Percentiles rank a stretch among this genome's conserved stretches.
phyloP scores from a whole-genome alignment of 2,888 invertebrate genomes.

The Ophion costatus region DNA sequence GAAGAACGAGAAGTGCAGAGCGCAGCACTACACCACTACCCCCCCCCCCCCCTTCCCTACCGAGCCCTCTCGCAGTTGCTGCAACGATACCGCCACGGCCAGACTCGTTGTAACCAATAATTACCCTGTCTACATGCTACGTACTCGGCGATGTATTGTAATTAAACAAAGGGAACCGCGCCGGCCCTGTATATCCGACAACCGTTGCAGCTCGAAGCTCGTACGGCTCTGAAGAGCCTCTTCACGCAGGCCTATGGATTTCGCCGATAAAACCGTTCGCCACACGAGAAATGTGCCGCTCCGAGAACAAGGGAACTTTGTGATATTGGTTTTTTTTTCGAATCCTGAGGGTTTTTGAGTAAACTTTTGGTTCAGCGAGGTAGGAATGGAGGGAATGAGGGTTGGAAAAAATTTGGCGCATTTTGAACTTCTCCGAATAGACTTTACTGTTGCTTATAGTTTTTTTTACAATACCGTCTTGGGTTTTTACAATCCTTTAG shows the following conservation, averaged over 20 bases:
- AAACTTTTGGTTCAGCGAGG: background rate
- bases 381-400: background rate
- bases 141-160: constrained; percentile 75
- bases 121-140: constrained; percentile 77
- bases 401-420: background rate
- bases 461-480: no score
- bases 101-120: constrained; percentile 79
- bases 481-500: no score
- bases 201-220: constrained; percentile 47
- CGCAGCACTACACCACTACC: constrained; percentile 30
- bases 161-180: constrained; percentile 78
- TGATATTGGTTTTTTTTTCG: background rate
- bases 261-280: constrained; percentile 44
- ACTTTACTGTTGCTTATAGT: no score
- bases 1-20: constrained; percentile 53
- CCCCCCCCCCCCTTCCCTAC: constrained; percentile 1
- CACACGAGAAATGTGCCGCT: constrained; percentile 9
- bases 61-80: constrained; percentile 44
- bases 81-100: constrained; percentile 58
- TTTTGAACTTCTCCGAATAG: background rate
- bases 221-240: constrained; percentile 56
- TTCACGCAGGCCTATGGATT: constrained; percentile 51
- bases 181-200: constrained; percentile 50
- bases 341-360: background rate
- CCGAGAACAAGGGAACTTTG: constrained; percentile 17